These are phyloP conservation scores for Chionomys nivalis DNA, from an alignment of 2,113 vertebrate species.

Conservation along the genomic window DNA sequence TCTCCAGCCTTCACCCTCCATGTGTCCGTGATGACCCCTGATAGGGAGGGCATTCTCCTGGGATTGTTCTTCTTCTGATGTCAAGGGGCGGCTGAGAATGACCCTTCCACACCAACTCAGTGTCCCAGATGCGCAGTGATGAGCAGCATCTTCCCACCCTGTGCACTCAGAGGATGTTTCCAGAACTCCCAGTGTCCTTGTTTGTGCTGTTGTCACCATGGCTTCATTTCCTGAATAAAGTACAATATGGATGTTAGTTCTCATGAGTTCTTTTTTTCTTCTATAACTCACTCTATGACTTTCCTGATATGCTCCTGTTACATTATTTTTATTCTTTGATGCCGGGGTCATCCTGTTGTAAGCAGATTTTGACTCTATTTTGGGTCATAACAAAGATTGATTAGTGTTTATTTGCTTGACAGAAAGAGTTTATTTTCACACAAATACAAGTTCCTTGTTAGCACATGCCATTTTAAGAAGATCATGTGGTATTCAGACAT, in stretches of 20 bases:
- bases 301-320: background rate
- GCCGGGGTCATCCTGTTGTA: too few relatives aligned
- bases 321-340: background rate
- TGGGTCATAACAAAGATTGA: too few relatives aligned
- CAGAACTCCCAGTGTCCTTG: background rate
- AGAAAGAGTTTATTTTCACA: too few relatives aligned
- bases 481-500: background rate
- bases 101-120: fast-evolving
- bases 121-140: background rate
- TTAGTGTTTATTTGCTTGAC: too few relatives aligned
- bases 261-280: background rate
- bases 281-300: background rate
- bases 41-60: background rate
- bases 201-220: background rate
- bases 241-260: background rate
- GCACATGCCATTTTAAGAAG: too few relatives aligned
- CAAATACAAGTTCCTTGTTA: too few relatives aligned
- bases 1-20: background rate
- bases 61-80: too few relatives aligned
- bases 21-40: background rate
- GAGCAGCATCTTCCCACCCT: background rate
- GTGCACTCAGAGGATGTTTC: background rate
- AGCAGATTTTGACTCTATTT: too few relatives aligned
- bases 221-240: constrained; percentile 51
- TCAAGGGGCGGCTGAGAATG: too few relatives aligned